Percentiles rank a stretch among this genome's conserved stretches.
Conservation (phyloP, 2,888 invertebrate genomes). For the Limnephilus lunatus region DNA sequence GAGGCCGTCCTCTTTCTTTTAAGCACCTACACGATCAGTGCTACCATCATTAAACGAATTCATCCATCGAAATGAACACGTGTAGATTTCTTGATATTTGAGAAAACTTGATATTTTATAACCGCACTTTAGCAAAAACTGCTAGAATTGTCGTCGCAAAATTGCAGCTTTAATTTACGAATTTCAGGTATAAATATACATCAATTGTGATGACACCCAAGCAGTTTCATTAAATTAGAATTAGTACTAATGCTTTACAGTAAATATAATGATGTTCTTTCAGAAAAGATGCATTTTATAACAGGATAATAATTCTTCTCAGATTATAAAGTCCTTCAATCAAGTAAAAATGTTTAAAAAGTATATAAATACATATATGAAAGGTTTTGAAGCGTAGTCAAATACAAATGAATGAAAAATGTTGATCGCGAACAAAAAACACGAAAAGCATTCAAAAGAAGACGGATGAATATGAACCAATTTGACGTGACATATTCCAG, state of each 20-base stretch:
- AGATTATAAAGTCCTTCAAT: background rate
- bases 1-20: no score
- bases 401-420: slow-evolving; percentile 22
- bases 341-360: background rate
- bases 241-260: background rate
- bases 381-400: background rate
- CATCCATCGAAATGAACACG: no score
- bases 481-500: slow-evolving; percentile 55
- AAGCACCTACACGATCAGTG: no score
- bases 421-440: slow-evolving; percentile 16
- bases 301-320: background rate
- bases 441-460: slow-evolving; percentile 34
- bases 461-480: slow-evolving; percentile 53
- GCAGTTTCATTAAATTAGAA: background rate
- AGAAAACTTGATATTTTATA: background rate
- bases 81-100: background rate
- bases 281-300: background rate
- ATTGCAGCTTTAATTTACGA: background rate
- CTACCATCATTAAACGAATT: no score
- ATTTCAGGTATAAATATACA: background rate
- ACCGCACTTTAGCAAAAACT: background rate
- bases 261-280: background rate
- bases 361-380: background rate
- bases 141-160: background rate
- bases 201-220: background rate